A percentile compares a stretch with the other conserved stretches of the same genome.
phyloP scores from a whole-genome alignment of 2,797 vertebrate species.

The Lagodon rhomboides region DNA sequence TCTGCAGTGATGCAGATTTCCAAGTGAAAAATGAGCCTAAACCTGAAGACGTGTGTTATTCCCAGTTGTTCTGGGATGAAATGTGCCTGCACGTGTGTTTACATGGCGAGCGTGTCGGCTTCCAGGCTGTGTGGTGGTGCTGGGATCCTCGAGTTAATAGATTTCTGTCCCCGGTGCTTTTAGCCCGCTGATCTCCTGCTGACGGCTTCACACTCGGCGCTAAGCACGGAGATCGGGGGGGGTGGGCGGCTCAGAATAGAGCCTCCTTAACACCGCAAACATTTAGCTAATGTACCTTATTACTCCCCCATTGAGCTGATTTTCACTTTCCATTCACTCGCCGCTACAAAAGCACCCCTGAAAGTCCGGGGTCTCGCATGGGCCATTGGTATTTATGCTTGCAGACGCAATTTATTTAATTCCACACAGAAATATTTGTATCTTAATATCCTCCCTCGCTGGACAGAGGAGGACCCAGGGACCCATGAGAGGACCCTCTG shows the following conservation, averaged over 20 bases:
- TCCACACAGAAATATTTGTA: slow-evolving; percentile 69
- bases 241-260: slow-evolving; percentile 62
- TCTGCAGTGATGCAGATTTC: slow-evolving; percentile 35
- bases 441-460: slow-evolving; percentile 68
- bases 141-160: slow-evolving; percentile 72
- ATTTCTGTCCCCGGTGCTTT: slow-evolving; percentile 76
- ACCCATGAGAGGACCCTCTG: slow-evolving; percentile 54
- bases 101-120: slow-evolving; percentile 57
- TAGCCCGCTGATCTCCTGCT: slow-evolving; percentile 76
- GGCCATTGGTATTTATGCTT: slow-evolving; percentile 79
- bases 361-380: slow-evolving; percentile 70
- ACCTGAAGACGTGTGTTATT: slow-evolving; percentile 23
- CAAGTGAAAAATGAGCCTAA: slow-evolving; percentile 14
- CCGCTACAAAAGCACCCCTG: slow-evolving; percentile 61
- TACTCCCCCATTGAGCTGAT: slow-evolving; percentile 75
- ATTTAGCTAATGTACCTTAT: slow-evolving; percentile 79
- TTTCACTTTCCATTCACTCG: slow-evolving; percentile 74
- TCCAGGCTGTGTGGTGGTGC: slow-evolving; percentile 17
- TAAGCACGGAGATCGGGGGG: slow-evolving; percentile 51
- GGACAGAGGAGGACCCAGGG: slow-evolving; percentile 61
- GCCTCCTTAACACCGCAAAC: slow-evolving; percentile 73
- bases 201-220: slow-evolving; percentile 71
- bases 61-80: slow-evolving; percentile 61
- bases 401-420: slow-evolving; percentile 73
- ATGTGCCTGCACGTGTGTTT: slow-evolving; percentile 51